Base-by-base conservation (phyloP, 1,140 invertebrate genomes). In the Formica exsecta region DNA sequence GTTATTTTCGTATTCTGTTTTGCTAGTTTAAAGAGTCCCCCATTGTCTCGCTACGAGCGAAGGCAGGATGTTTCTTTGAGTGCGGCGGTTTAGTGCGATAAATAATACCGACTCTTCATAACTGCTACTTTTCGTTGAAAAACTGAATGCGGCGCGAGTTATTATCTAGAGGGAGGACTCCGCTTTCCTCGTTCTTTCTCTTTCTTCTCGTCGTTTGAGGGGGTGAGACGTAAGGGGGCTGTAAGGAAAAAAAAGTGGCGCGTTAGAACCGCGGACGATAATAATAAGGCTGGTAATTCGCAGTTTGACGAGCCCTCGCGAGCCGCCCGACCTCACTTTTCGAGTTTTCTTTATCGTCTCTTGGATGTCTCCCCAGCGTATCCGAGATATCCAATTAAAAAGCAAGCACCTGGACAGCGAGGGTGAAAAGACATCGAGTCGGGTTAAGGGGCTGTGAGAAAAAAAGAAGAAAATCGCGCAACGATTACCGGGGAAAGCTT, bases 221-320 rank as follows among this genome's bases (percentile, higher is more conserved):
- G 86, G 44, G 29, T 13, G 48, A 25, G 41, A 3, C 54, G 38
- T 38, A 29, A 59, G n/a, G n/a, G 5, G 16, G 38, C 4, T 51
- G 29, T 70, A 75, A 80, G 64, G 57, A 87, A 87, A 84, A 77
- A 92, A 92, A 92, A 93, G 91, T 92, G 87, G 75, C 91, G 87
- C 88, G 87, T 85, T 91, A 90, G 91, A 91, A 91, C 92, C 93
- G 85, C 92, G 90, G 81, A 92, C 59, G 93, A 93, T 94, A 93
- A 94, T 94, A 95, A 95, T 94, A 94, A 94, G 92, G 86, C 90
- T 92, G 92, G 92, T 95, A 95, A 95, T 95, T 94, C 92, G 91
- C 91, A 92, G 92, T 94, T 95, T 94, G 94, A 94, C 92, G 94
- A 94, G 93, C 91, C 88, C 90, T 93, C 89, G 79, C 90, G 75